These are phyloP conservation scores for Sinohyriopsis cumingii DNA, from an alignment of 2,888 invertebrate genomes.

Conservation along the genomic window DNA sequence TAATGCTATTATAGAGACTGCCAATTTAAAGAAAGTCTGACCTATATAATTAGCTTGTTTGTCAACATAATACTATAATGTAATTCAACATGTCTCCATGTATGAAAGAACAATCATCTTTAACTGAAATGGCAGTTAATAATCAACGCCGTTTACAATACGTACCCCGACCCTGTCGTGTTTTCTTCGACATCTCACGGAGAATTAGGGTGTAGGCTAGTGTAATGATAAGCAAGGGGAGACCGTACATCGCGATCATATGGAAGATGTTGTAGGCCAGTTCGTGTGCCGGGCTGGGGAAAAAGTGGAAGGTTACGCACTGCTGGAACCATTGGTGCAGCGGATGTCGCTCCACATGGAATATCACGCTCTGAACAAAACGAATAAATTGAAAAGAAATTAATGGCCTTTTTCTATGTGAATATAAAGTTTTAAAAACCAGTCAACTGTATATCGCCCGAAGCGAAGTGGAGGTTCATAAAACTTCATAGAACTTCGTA, in stretches of 20 bases:
- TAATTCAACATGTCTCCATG: too few relatives aligned
- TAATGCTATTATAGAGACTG: too few relatives aligned
- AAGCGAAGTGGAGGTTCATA: too few relatives aligned
- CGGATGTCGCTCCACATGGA: slow-evolving; percentile 90
- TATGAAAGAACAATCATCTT: too few relatives aligned
- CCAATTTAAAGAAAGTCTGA: too few relatives aligned
- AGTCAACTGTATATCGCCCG: too few relatives aligned
- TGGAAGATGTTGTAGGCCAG: slow-evolving; percentile 86
- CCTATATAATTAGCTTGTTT: too few relatives aligned
- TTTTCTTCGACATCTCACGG: slow-evolving; percentile 88
- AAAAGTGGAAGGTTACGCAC: slow-evolving; percentile 90
- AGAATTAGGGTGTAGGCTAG: slow-evolving; percentile 92
- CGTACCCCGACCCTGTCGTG: slow-evolving; percentile 75
- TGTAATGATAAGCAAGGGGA: slow-evolving; percentile 88
- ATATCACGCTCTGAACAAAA: slow-evolving; percentile 83
- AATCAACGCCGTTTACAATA: neutral
- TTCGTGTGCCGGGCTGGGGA: slow-evolving; percentile 81
- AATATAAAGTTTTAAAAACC: too few relatives aligned
- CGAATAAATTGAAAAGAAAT: neutral
- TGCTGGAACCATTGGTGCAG: slow-evolving; percentile 88
- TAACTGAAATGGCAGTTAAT: too few relatives aligned
- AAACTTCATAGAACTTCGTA: too few relatives aligned
- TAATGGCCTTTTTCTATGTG: too few relatives aligned
- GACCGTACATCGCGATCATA: slow-evolving; percentile 89
- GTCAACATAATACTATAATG: too few relatives aligned